phyloP scores from a whole-genome alignment of 2,888 invertebrate genomes.

The Cremastinae sp. region DNA sequence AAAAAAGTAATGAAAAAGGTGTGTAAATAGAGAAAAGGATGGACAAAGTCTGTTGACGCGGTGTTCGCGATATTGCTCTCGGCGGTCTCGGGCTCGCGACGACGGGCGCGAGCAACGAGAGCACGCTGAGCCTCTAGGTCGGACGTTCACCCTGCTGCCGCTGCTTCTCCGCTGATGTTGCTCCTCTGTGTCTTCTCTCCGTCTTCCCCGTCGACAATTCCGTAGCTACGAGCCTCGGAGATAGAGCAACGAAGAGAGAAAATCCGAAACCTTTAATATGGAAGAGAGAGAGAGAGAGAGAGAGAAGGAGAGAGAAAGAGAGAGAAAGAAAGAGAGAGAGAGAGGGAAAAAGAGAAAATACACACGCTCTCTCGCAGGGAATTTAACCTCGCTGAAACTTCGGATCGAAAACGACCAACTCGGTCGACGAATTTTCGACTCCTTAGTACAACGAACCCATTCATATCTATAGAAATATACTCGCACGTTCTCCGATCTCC shows the following conservation, averaged over 20 bases:
- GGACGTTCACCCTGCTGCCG: constrained; percentile 79
- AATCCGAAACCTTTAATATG: background rate
- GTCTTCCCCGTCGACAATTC: constrained; percentile 62
- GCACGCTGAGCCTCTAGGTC: constrained; percentile 78
- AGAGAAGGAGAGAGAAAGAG: constrained; percentile 30
- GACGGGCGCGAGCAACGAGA: constrained; percentile 64
- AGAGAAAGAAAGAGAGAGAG: constrained; percentile 31
- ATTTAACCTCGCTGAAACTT: constrained; percentile 46
- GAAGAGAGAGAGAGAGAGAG: constrained; percentile 30
- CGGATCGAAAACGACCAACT: constrained; percentile 38
- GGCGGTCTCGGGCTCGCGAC: constrained; percentile 40
- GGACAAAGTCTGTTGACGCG: constrained; percentile 40
- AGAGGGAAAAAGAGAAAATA: constrained; percentile 5
- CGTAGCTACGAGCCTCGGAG: constrained; percentile 54
- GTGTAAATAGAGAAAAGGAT: constrained; percentile 35
- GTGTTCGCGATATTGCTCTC: constrained; percentile 62
- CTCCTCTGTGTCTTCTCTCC: constrained; percentile 60
- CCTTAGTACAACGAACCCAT: constrained; percentile 61
- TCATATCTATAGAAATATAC: constrained; percentile 46
- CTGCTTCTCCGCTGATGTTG: constrained; percentile 69
- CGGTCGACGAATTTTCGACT: constrained; percentile 58
- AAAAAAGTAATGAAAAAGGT: constrained; percentile 6
- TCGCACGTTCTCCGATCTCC: too few species aligned
- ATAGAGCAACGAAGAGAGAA: constrained; percentile 28
- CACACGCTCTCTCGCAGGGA: constrained; percentile 7